Base-by-base conservation (phyloP, 2,113 vertebrate genomes). In the Bambusicola thoracicus region DNA sequence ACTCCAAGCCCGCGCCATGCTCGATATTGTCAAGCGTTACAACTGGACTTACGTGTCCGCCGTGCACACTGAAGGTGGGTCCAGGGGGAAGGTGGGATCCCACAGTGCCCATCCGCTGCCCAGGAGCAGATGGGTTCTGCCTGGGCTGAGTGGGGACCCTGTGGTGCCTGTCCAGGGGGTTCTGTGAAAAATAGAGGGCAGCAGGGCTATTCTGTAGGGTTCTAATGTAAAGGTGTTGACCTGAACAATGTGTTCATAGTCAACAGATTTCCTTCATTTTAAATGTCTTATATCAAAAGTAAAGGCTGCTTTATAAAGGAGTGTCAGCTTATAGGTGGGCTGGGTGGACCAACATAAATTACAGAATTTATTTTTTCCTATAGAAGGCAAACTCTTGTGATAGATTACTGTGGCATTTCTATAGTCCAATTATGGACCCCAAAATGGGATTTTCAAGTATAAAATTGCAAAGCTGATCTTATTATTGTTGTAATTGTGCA, bases 31-130 rank as follows among this genome's bases (percentile, higher is more conserved):
- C 87, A 99, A 99, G 89, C 98, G 98, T 13, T 99, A 99, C 98
- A 99, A 99, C 96, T 99, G 99, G 99, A 99, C 99, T 83, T 99
- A 99, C 68, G 99, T 99, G 75, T 99, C 99, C 8, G 99, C 99
- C 6, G 99, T 99, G 65, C 99, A 99, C 97, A 99, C 99, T 6
- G 99, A 99, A 98, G 99, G 99, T 99, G 98, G 98, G 98, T 97
- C 87, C 4, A 41, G 86, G 69, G 55, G 55, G 17, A 58, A n/a
- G 18, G 55, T 19, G 32, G 55, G 55, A 58, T 17, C 18, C 32
- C 55, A 58, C 55, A 20, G 30, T 58, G 55, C 30, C 55, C 30
- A 32, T 19, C 29, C 4, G 3, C 55, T 56, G 30, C 55, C 55
- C 30, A 56, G 55, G 18, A 56, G 29, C 17, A 30, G 30, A 32